phyloP scores from a whole-genome alignment of 1,140 invertebrate genomes.

The Brachionus manjavacas region DNA sequence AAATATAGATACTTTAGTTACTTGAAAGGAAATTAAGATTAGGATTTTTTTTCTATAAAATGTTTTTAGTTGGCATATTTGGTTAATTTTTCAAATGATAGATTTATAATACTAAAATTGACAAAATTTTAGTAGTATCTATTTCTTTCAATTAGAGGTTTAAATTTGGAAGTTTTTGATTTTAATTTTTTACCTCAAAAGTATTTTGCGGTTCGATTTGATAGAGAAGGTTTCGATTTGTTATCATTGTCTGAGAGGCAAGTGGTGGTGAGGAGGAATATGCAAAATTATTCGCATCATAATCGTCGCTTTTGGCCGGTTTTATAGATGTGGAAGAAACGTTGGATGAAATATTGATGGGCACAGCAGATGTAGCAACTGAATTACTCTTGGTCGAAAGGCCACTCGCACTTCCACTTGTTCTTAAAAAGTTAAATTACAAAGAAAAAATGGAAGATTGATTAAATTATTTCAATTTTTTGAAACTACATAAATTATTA shows the following conservation, averaged over 20 bases:
- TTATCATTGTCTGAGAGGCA: background rate
- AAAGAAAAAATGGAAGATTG: background rate
- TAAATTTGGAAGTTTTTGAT: too few species aligned
- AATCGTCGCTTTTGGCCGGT: background rate
- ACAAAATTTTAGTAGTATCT: too few species aligned
- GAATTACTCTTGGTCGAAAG: background rate
- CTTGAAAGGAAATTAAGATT: too few species aligned
- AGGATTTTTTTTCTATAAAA: too few species aligned
- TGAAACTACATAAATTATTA: too few species aligned
- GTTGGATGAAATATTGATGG: background rate
- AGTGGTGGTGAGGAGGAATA: constrained; percentile 5
- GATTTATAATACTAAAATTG: too few species aligned
- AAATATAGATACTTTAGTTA: too few species aligned
- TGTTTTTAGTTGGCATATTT: background rate
- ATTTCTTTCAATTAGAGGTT: too few species aligned
- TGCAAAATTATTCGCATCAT: background rate
- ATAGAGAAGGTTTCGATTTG: background rate
- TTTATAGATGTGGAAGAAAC: background rate
- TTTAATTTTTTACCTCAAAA: constrained; percentile 9
- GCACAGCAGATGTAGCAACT: background rate
- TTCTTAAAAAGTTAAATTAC: background rate
- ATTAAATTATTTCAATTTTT: too few species aligned
- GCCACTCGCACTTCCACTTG: background rate
- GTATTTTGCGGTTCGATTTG: background rate
- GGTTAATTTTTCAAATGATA: too few species aligned